Percentiles rank a stretch among this genome's conserved stretches.
These are phyloP conservation scores for Empis livida DNA, from an alignment of 2,888 invertebrate species.

Conservation along the genomic window DNA sequence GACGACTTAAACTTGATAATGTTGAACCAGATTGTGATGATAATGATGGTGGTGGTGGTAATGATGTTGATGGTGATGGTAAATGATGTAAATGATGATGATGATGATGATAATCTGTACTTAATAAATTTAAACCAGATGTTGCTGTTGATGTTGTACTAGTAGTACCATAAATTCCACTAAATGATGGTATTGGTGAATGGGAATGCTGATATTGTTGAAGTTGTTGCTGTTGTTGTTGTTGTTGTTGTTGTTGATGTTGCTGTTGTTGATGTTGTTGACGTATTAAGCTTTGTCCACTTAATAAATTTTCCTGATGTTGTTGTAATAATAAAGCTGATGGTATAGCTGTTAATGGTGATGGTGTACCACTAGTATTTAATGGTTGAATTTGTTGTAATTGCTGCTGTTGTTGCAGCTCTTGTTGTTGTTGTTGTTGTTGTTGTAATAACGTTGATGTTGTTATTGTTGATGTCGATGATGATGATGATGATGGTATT, in stretches of 20 bases:
- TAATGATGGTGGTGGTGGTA: slow-evolving; percentile 9
- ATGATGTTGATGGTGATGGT: slow-evolving; percentile 12
- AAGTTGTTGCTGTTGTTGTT: slow-evolving; percentile 9
- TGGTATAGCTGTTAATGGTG: background rate
- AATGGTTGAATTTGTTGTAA: background rate
- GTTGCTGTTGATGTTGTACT: slow-evolving; percentile 8
- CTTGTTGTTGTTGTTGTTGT: background rate
- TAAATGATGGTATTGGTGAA: background rate
- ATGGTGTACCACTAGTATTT: background rate
- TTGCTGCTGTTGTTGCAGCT: slow-evolving; percentile 1
- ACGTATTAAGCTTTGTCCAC: background rate
- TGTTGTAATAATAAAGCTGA: background rate
- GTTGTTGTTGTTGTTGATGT: slow-evolving; percentile 5
- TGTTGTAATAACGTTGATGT: background rate
- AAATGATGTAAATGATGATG: slow-evolving; percentile 17
- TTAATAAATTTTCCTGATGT: background rate
- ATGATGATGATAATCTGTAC: slow-evolving; percentile 14
- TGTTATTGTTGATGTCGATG: slow-evolving; percentile 6
- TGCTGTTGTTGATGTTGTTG: slow-evolving; percentile 10
- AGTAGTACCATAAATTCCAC: background rate
- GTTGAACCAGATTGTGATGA: slow-evolving; percentile 2
- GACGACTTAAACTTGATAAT: slow-evolving; percentile 1
- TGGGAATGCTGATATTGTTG: slow-evolving; percentile 15
- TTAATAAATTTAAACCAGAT: slow-evolving; percentile 18
- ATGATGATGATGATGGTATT: background rate